phyloP scores from a whole-genome alignment of 2,888 invertebrate species.

The Drosophila nr. perissopoda region DNA sequence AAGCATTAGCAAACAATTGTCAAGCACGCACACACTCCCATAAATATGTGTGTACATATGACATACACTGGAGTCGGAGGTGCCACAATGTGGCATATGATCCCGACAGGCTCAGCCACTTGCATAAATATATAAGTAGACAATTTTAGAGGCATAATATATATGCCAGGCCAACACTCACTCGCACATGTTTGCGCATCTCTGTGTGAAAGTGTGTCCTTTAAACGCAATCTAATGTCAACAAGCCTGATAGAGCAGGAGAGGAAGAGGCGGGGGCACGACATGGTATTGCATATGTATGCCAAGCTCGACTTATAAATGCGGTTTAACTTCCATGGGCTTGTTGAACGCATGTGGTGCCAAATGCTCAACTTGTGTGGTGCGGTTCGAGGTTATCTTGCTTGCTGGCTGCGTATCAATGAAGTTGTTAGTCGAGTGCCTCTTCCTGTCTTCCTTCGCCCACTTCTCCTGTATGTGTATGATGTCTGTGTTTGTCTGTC shows the following conservation, averaged over 20 bases:
- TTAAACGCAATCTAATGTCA: slow-evolving; percentile 78
- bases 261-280: slow-evolving; percentile 15
- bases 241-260: slow-evolving; percentile 52
- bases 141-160: slow-evolving; percentile 69
- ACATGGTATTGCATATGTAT: slow-evolving; percentile 46
- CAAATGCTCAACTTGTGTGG: slow-evolving; percentile 28
- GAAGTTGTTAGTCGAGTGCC: slow-evolving; percentile 73
- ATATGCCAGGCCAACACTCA: slow-evolving; percentile 36
- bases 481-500: slow-evolving; percentile 24
- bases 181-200: slow-evolving; percentile 8
- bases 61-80: slow-evolving; percentile 47
- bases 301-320: slow-evolving; percentile 72
- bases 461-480: slow-evolving; percentile 3
- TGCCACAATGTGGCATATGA: slow-evolving; percentile 75
- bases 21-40: slow-evolving; percentile 33
- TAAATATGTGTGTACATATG: slow-evolving; percentile 9
- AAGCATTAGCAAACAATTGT: slow-evolving; percentile 74
- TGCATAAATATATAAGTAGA: slow-evolving; percentile 76
- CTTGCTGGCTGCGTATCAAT: slow-evolving; percentile 64
- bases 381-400: slow-evolving; percentile 24
- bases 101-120: slow-evolving; percentile 57
- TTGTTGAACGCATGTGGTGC: slow-evolving; percentile 56
- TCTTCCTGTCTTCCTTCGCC: slow-evolving; percentile 34
- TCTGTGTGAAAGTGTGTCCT: slow-evolving; percentile 53
- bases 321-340: slow-evolving; percentile 77